A percentile compares a stretch with the other conserved stretches of the same genome.
phyloP scores from a whole-genome alignment of 2,888 invertebrate genomes.

The Himalopsyche anomala region DNA sequence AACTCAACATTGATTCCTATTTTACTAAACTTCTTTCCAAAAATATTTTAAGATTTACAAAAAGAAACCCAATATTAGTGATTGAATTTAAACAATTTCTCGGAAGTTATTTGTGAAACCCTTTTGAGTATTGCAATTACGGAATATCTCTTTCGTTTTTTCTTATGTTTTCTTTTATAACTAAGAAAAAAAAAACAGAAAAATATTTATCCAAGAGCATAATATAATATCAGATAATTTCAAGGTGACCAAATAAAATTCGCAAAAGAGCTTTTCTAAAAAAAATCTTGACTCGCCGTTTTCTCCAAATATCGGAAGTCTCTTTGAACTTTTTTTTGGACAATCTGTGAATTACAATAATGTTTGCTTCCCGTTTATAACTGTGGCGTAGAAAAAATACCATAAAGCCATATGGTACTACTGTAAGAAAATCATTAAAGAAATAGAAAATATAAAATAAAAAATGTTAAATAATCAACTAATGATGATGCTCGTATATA shows the following conservation, averaged over 20 bases:
- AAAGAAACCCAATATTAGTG: no score
- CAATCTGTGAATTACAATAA: slow-evolving; percentile 45
- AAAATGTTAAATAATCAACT: no score
- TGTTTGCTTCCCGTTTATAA: background rate
- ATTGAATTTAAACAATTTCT: no score
- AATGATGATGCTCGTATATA: no score
- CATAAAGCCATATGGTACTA: no score
- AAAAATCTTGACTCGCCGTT: background rate
- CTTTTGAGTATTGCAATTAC: no score
- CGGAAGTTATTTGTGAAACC: no score
- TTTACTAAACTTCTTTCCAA: no score
- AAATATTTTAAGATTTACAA: no score
- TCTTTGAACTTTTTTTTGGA: slow-evolving; percentile 44
- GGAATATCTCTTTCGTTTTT: background rate
- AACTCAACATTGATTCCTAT: no score
- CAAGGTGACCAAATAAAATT: slow-evolving; percentile 3
- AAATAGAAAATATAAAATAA: no score
- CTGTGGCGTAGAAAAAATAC: background rate
- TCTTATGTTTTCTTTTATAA: background rate
- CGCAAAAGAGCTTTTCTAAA: background rate
- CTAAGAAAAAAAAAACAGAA: background rate
- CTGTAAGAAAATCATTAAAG: no score
- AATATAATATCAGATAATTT: background rate
- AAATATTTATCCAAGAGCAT: background rate
- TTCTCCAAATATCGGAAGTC: background rate